Evolutionary conservation across 2,113 vertebrate species (phyloP).

Genomic region (Ranitomeya variabilis): DNA sequence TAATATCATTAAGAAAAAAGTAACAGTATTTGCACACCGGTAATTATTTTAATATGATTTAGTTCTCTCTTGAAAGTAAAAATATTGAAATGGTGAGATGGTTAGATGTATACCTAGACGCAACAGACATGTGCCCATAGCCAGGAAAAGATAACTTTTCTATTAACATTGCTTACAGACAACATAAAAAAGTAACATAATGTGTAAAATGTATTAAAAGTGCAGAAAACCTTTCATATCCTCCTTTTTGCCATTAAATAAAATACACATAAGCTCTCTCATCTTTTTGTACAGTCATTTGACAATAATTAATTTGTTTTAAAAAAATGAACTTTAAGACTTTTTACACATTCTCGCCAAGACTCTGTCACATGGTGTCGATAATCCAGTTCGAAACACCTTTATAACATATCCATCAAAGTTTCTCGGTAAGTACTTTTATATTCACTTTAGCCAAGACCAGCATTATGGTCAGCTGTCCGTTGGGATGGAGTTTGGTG

Average conservation of each 20-base stretch:
- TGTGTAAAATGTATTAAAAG: conserved; percentile 1
- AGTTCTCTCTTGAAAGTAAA: no score
- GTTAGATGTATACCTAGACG: no score
- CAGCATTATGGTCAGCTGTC: conserved; percentile 62
- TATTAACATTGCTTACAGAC: background rate
- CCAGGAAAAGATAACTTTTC: no score
- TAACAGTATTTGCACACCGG: no score
- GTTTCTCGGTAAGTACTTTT: background rate
- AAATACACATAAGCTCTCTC: background rate
- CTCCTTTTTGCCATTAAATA: background rate
- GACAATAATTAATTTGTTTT: background rate
- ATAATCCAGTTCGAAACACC: background rate
- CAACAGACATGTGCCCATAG: no score
- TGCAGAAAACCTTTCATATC: background rate
- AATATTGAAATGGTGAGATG: no score
- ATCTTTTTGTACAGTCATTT: background rate
- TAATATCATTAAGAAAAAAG: no score
- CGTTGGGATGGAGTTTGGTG: conserved; percentile 66
- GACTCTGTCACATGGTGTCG: no score
- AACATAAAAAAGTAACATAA: background rate
- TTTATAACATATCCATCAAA: background rate
- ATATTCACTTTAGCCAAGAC: background rate
- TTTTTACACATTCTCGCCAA: background rate
- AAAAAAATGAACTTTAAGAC: no score
- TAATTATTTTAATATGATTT: no score